phyloP scores from a whole-genome alignment of 2,113 vertebrate genomes.

The Riparia riparia region DNA sequence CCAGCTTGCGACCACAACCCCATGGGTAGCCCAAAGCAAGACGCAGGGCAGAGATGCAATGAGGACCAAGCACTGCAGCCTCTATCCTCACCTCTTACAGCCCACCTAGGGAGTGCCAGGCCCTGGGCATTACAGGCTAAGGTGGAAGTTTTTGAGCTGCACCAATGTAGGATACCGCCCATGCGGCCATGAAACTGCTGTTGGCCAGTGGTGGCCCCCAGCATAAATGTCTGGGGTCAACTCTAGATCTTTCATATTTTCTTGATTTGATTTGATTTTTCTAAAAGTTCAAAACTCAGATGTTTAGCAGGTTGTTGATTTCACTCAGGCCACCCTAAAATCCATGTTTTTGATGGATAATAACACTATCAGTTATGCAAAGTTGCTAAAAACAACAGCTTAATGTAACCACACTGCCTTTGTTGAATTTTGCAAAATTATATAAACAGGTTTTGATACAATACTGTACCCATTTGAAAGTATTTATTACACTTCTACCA shows the following conservation, averaged over 20 bases:
- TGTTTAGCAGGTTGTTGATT: neutral
- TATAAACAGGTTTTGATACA: neutral
- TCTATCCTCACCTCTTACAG: neutral
- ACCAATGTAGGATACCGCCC: neutral
- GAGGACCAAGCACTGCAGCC: neutral
- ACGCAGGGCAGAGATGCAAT: neutral
- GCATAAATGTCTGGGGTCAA: neutral
- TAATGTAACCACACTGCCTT: neutral
- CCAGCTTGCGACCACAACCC: neutral
- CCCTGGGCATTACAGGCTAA: neutral
- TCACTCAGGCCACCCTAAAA: neutral
- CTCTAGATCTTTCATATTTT: neutral
- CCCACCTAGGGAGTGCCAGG: neutral
- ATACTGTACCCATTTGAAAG: neutral
- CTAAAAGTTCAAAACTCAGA: neutral
- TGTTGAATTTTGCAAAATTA: neutral
- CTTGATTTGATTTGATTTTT: neutral
- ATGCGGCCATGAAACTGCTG: neutral
- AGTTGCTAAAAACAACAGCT: rapidly evolving
- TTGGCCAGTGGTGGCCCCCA: neutral
- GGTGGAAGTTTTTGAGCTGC: neutral
- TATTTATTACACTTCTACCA: neutral
- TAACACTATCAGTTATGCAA: rapidly evolving
- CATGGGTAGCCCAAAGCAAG: neutral
- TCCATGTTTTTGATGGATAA: neutral